phyloP scores from a whole-genome alignment of 2,888 invertebrate species.

The Hirtodrosophila cameraria region DNA sequence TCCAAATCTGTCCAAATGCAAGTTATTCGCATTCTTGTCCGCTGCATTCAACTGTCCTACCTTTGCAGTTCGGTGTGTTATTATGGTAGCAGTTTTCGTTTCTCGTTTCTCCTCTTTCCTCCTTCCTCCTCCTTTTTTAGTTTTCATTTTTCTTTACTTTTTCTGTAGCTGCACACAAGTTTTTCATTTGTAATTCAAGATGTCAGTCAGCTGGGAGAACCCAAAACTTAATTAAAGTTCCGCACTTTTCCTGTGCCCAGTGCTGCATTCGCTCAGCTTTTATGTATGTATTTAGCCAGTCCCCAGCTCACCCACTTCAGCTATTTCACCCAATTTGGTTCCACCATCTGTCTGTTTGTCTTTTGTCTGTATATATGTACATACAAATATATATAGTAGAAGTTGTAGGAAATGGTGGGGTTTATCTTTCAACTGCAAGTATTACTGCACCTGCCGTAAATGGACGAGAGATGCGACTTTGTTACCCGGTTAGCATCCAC shows the following conservation, averaged over 20 bases:
- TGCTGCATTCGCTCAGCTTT: conserved; percentile 26
- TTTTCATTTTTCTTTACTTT: conserved; percentile 42
- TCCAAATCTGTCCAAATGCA: conserved; percentile 65
- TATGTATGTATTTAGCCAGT: conserved; percentile 49
- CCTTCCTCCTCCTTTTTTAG: conserved; percentile 15
- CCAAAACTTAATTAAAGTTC: conserved; percentile 82
- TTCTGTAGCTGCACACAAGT: conserved; percentile 75
- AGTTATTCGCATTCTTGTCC: conserved; percentile 72
- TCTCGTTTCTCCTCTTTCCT: conserved; percentile 33
- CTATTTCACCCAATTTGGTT: conserved; percentile 17
- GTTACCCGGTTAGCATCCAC: conserved; percentile 31
- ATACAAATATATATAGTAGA: conserved; percentile 16
- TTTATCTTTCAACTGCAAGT: conserved; percentile 60
- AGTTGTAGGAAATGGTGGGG: conserved; percentile 3
- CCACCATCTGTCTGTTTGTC: conserved; percentile 20
- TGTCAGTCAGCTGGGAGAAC: conserved; percentile 82
- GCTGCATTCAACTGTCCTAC: conserved; percentile 62
- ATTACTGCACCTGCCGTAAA: conserved; percentile 62
- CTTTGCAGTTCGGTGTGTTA: conserved; percentile 73
- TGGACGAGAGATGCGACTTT: conserved; percentile 55
- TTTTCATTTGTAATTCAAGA: conserved; percentile 82
- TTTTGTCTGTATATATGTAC: conserved; percentile 15
- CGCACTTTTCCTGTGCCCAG: conserved; percentile 69
- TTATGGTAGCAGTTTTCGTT: conserved; percentile 57
- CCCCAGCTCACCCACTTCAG: conserved; percentile 33